Evolutionary conservation across 2,888 invertebrate species (phyloP), one percentile per base, ranked within the genome.

Genomic region (Thera britannica): DNA sequence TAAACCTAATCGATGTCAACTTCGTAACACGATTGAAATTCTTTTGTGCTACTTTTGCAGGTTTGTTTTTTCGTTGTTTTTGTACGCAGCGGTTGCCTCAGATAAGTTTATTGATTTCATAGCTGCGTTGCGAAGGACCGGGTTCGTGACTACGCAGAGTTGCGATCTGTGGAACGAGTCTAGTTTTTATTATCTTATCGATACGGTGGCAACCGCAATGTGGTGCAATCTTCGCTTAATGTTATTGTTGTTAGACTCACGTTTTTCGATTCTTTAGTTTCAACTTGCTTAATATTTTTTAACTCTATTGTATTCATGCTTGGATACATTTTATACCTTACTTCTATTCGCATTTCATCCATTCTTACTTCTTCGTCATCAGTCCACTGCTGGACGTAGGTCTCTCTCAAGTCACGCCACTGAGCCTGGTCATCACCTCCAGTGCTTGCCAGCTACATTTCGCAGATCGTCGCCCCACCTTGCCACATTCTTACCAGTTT

Each of bases 111-210:
- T 79, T 76, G 77, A 65, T 81, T 84, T 83, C 80, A 79, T 77
- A 73, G 78, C 71, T 72, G 64, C 61, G 75, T 84, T 84, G 81
- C 82, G 79, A 79, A 81, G 79, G 77, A 80, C 72, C 68, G 65
- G 75, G 75, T 79, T 80, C 82, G 84, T 84, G 82, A 83, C 83
- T 79, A 79, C 79, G 80, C 80, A 80, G 82, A 77, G 74, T 83
- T 83, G 80, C 82, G 77, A 77, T 68, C 79, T 74, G 76, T 78
- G 67, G 78, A 78, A 80, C 73, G 72, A 71, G 74, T 75, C 74
- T 74, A 72, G 72, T 77, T 80, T 84, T 84, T 83, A 76, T 76
- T 77, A 76, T 75, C 77, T 74, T 81, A 84, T 84, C 83, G 81
- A 82, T 79, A 80, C 83, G 75, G 80, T 80, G 79, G 81, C 82